Evolutionary conservation across 2,888 invertebrate genomes (phyloP).

Genomic region (Atethmia centrago): DNA sequence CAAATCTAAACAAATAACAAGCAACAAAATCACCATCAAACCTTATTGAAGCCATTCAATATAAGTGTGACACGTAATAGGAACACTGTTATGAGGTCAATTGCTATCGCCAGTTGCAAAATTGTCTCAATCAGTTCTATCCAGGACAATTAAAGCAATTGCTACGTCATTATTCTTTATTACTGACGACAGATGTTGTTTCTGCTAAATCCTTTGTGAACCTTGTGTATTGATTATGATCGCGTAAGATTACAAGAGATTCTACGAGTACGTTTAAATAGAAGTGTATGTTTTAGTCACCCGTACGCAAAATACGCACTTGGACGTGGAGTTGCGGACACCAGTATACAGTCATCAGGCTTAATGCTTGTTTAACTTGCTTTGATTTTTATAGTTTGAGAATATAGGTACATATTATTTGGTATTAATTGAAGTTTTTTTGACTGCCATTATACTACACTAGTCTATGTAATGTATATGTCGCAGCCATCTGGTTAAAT

Average conservation of each 20-base stretch:
- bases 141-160: conserved; percentile 62
- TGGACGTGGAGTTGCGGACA: too few species aligned
- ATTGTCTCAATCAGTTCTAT: conserved; percentile 60
- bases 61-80: conserved; percentile 30
- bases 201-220: conserved; percentile 12
- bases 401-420: background rate
- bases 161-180: conserved; percentile 53
- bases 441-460: too few species aligned
- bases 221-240: conserved; percentile 8
- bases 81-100: conserved; percentile 50
- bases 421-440: background rate
- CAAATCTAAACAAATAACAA: conserved; percentile 18
- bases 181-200: conserved; percentile 16
- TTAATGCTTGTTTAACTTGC: conserved; percentile 24
- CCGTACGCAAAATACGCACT: too few species aligned
- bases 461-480: too few species aligned
- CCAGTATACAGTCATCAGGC: conserved; percentile 31
- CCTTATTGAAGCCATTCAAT: conserved; percentile 39
- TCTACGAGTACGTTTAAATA: background rate
- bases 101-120: conserved; percentile 54
- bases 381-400: conserved; percentile 23
- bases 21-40: conserved; percentile 32
- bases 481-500: too few species aligned
- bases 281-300: background rate
- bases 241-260: background rate